Percentiles rank a stretch among this genome's conserved stretches.
Conservation (phyloP, 2,888 invertebrate species). For the Leucophenga maculata region DNA sequence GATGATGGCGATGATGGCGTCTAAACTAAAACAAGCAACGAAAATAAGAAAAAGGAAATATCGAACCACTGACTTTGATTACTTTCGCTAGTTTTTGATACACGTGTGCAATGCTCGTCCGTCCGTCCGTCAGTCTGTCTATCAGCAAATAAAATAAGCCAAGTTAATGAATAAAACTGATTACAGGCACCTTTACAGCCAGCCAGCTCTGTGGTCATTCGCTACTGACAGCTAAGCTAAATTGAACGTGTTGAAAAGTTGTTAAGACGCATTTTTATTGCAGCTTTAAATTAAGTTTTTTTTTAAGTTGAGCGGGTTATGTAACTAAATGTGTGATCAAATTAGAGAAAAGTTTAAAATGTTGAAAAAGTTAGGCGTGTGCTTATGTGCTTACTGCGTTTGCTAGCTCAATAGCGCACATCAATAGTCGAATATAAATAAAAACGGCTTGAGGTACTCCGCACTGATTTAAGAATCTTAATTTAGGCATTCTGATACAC, state of each 20-base stretch:
- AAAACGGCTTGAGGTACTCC: no score
- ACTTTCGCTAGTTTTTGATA: conserved; percentile 28
- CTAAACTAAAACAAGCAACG: no score
- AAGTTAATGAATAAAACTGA: conserved; percentile 43
- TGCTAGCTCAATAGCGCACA: no score
- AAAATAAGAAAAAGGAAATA: neutral
- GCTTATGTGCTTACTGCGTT: no score
- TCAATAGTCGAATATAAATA: no score
- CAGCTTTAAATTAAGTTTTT: conserved; percentile 12
- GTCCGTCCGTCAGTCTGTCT: neutral
- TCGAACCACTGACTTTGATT: conserved; percentile 21
- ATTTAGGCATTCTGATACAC: no score
- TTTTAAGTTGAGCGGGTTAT: no score
- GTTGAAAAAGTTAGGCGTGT: no score
- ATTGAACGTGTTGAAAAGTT: conserved; percentile 15
- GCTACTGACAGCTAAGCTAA: neutral
- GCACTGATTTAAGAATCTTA: no score
- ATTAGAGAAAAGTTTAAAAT: no score
- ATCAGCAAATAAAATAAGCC: conserved; percentile 41
- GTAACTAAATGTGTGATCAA: no score
- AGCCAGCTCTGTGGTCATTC: neutral
- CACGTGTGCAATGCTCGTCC: neutral
- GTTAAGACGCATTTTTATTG: conserved; percentile 14
- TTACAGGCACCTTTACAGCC: conserved; percentile 17
- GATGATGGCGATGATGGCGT: neutral